These are phyloP conservation scores for Grallaria varia DNA, from an alignment of 2,113 vertebrate species.

Conservation along the genomic window DNA sequence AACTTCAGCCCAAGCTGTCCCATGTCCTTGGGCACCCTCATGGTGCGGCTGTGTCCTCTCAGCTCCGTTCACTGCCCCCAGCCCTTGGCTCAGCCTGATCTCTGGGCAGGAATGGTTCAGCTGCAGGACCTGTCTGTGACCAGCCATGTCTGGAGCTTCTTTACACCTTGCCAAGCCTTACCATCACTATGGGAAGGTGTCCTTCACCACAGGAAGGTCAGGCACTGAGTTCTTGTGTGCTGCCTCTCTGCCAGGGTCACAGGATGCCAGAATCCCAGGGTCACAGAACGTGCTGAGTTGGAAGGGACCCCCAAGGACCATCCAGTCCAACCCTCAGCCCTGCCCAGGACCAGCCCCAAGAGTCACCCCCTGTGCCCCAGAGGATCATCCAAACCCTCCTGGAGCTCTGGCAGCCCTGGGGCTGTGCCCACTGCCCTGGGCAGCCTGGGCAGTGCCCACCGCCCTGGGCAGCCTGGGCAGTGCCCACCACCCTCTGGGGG, in stretches of 20 bases:
- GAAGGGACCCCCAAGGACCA: not conserved
- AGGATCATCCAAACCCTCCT: not conserved
- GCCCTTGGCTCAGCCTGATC: accelerated
- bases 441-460: not conserved
- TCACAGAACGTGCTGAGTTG: not conserved
- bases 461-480: not conserved
- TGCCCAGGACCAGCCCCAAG: not conserved
- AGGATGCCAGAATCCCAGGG: not conserved
- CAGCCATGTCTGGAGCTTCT: not conserved
- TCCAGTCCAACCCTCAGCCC: not conserved
- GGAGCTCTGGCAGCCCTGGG: not conserved
- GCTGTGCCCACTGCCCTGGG: not conserved
- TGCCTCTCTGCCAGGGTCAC: not conserved
- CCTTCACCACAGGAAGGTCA: not conserved
- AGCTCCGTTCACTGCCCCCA: not conserved
- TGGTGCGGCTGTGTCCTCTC: not conserved
- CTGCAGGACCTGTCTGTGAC: not conserved
- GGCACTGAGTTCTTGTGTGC: not conserved
- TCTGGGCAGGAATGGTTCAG: not conserved
- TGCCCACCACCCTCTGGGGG: not conserved
- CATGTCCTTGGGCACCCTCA: not conserved
- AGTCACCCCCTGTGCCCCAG: not conserved
- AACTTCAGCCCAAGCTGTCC: not conserved
- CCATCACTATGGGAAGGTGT: not conserved
- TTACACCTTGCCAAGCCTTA: not conserved